phyloP scores from a whole-genome alignment of 2,113 vertebrate species.

The Dicentrarchus labrax region DNA sequence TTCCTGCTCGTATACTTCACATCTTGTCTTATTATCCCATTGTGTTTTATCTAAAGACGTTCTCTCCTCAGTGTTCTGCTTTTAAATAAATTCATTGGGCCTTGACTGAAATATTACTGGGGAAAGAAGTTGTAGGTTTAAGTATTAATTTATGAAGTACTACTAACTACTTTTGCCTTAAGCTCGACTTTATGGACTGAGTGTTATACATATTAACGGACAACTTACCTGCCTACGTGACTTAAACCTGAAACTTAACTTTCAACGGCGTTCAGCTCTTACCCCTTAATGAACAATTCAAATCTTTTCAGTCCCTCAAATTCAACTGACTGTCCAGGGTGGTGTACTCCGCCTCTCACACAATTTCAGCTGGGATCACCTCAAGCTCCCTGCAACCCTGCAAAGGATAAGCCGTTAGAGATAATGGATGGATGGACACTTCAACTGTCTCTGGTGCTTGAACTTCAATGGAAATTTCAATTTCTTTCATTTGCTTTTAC shows the following conservation, averaged over 20 bases:
- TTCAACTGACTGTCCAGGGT: not conserved
- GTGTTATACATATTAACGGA: not conserved
- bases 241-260: not conserved
- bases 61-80: not conserved
- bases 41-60: not conserved
- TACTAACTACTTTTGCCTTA: not conserved
- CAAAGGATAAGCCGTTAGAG: no score
- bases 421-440: not conserved
- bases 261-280: not conserved
- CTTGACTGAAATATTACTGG: not conserved
- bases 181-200: not conserved
- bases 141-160: not conserved
- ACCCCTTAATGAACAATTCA: not conserved
- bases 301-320: not conserved
- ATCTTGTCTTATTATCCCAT: constrained; percentile 6
- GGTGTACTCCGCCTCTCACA: no score
- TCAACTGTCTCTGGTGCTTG: not conserved
- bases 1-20: not conserved
- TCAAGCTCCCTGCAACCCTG: no score
- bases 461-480: not conserved
- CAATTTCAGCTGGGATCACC: no score
- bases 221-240: not conserved
- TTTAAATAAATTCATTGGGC: constrained; percentile 15
- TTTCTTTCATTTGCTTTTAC: not conserved
- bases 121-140: not conserved